Conservation (phyloP, 1,140 invertebrate species). For the Drosophila orosa region DNA sequence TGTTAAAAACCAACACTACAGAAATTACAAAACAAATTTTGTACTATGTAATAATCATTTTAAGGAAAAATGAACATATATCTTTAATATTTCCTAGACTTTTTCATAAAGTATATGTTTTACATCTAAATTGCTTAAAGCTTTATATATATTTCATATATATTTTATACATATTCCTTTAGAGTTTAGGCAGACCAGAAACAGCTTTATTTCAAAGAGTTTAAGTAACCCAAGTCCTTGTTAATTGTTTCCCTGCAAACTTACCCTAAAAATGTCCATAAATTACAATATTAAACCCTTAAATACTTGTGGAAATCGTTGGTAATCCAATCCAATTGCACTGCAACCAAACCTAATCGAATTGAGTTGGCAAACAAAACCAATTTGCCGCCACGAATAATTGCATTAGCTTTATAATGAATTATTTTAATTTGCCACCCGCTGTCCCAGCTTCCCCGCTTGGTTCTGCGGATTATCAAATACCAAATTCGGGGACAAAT, state of each 20-base stretch:
- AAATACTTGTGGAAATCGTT: slow-evolving; percentile 13
- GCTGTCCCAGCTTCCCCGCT: too few relatives aligned
- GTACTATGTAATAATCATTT: neutral
- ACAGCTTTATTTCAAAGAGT: neutral
- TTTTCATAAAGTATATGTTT: too few relatives aligned
- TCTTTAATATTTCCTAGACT: neutral
- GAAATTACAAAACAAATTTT: neutral
- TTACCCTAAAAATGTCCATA: neutral
- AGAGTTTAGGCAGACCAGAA: too few relatives aligned
- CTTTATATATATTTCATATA: too few relatives aligned
- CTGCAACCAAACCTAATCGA: slow-evolving; percentile 30
- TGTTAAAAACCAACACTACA: neutral
- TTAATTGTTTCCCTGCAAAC: neutral
- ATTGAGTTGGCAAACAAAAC: slow-evolving; percentile 30
- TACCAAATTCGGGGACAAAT: slow-evolving; percentile 11
- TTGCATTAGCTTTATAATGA: slow-evolving; percentile 37
- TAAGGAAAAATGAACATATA: too few relatives aligned
- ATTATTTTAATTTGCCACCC: slow-evolving; percentile 40
- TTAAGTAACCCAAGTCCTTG: too few relatives aligned
- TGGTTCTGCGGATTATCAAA: neutral
- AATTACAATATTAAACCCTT: slow-evolving; percentile 14
- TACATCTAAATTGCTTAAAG: too few relatives aligned
- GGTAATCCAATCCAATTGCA: slow-evolving; percentile 27
- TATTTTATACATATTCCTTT: too few relatives aligned
- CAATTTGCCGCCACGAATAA: slow-evolving; percentile 44